Percentiles rank a stretch among this genome's conserved stretches.
Conservation (phyloP, 2,113 vertebrate genomes). For the Sialia sialis region DNA sequence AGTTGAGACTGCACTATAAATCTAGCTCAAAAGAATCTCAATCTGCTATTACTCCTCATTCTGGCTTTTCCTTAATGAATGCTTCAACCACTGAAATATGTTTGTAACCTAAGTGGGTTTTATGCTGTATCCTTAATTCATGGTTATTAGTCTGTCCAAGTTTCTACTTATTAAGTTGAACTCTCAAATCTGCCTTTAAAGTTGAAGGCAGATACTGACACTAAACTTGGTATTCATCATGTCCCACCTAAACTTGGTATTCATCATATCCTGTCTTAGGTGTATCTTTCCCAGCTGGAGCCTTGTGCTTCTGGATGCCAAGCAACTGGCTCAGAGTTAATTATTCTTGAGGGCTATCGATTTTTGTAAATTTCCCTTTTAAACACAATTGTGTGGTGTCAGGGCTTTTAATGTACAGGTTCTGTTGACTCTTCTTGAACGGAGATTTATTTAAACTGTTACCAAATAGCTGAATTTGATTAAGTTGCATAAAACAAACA, state of each 20-base stretch:
- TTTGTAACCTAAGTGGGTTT: neutral
- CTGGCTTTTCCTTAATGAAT: neutral
- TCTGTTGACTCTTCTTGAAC: neutral
- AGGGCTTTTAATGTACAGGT: neutral
- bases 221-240: neutral
- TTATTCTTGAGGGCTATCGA: neutral
- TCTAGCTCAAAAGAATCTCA: neutral
- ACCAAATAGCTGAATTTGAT: slow-evolving; percentile 41
- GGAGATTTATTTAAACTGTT: slow-evolving; percentile 40
- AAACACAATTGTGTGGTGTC: neutral
- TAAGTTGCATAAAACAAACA: slow-evolving; percentile 58
- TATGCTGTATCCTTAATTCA: neutral
- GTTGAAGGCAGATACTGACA: neutral
- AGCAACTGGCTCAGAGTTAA: neutral
- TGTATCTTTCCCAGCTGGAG: neutral
- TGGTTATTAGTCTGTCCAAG: neutral
- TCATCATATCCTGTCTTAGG: neutral
- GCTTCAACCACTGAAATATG: neutral
- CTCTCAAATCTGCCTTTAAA: neutral
- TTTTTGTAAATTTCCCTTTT: neutral
- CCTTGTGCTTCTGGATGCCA: neutral
- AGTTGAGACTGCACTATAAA: neutral
- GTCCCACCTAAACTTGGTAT: neutral
- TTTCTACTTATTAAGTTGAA: neutral
- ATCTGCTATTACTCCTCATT: neutral